A percentile compares a stretch with the other conserved stretches of the same genome.
phyloP scores from a whole-genome alignment of 2,797 vertebrate genomes.

The Rhinophrynus dorsalis region DNA sequence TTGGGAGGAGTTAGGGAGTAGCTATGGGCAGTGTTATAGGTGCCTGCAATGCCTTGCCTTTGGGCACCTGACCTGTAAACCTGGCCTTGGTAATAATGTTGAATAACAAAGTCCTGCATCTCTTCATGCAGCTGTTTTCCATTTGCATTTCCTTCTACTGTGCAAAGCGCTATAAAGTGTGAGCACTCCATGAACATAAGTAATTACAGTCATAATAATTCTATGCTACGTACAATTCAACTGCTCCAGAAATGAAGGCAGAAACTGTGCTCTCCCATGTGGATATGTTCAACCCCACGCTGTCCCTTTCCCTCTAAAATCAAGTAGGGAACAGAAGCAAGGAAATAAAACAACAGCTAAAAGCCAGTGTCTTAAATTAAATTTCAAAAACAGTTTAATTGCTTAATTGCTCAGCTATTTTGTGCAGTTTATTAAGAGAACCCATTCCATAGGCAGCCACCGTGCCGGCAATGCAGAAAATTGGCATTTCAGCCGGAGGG shows the following conservation, averaged over 20 bases:
- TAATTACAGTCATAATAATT: slow-evolving; percentile 27
- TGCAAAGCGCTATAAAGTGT: neutral
- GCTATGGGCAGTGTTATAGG: neutral
- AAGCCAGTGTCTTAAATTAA: slow-evolving; percentile 72
- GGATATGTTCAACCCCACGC: neutral
- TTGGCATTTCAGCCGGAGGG: slow-evolving; percentile 84
- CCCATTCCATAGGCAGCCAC: slow-evolving; percentile 77
- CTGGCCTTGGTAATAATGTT: too few relatives aligned
- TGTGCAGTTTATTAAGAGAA: slow-evolving; percentile 82
- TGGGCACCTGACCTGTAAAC: neutral
- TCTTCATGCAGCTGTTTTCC: neutral
- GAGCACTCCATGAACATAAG: neutral
- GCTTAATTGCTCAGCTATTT: slow-evolving; percentile 86
- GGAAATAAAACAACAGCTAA: slow-evolving; percentile 61
- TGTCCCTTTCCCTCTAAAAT: neutral
- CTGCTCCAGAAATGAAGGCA: neutral
- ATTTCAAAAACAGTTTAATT: slow-evolving; percentile 86
- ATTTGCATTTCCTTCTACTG: neutral
- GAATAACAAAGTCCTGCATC: too few relatives aligned
- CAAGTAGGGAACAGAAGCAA: neutral
- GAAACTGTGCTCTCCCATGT: neutral
- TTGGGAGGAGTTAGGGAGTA: too few relatives aligned
- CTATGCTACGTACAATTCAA: neutral
- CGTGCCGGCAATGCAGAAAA: slow-evolving; percentile 87
- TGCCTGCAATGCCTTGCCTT: neutral